These are phyloP conservation scores for Mus minutoides DNA, from an alignment of 2,797 vertebrate genomes.

Conservation along the genomic window DNA sequence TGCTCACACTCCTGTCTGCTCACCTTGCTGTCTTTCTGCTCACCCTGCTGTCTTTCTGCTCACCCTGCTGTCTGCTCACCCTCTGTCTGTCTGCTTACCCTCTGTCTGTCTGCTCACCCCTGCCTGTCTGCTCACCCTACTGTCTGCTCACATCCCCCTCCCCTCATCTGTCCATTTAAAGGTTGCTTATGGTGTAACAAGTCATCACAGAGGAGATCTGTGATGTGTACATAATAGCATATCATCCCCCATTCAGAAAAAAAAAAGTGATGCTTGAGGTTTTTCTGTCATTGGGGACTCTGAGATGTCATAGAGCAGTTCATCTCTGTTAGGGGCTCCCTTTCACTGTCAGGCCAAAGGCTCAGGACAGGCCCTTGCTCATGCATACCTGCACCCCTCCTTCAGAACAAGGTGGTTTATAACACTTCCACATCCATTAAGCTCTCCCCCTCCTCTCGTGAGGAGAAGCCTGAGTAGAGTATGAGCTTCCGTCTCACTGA, in stretches of 20 bases:
- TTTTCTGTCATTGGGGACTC: not conserved
- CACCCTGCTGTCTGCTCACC: not conserved
- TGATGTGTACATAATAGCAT: not conserved
- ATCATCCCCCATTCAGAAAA: not conserved
- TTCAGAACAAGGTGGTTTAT: not conserved
- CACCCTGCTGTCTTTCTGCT: not conserved
- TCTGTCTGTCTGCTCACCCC: not conserved
- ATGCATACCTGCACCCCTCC: not conserved
- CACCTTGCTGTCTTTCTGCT: not conserved
- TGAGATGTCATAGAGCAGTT: not conserved
- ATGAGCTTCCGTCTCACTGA: not conserved
- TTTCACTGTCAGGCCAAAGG: not conserved
- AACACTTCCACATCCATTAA: not conserved
- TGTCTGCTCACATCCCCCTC: not conserved
- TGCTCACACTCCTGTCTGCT: not conserved
- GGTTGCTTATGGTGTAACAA: slow-evolving; percentile 9
- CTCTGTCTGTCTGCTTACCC: not conserved
- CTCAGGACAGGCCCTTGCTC: not conserved
- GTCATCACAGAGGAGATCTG: not conserved
- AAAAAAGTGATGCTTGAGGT: not conserved
- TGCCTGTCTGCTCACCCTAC: not conserved
- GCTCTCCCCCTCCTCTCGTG: not conserved
- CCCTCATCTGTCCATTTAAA: not conserved
- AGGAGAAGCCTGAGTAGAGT: not conserved
- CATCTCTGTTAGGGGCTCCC: slow-evolving; percentile 6